Evolutionary conservation across 2,113 vertebrate species (phyloP).

Genomic region (Callospermophilus lateralis): DNA sequence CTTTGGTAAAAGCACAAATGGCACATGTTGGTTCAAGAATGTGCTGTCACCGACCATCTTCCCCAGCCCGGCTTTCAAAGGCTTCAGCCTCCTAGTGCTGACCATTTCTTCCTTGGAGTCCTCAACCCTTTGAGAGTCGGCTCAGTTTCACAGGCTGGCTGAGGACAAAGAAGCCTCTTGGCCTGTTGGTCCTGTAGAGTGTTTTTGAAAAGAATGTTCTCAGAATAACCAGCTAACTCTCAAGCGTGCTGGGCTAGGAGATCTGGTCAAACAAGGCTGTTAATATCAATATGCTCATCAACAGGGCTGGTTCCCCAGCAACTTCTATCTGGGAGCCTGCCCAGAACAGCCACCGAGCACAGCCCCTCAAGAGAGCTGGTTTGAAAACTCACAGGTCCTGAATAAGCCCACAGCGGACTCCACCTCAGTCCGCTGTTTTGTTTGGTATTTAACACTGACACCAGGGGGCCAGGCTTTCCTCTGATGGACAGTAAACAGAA

Average conservation of each 20-base stretch:
- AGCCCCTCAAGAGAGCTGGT: not conserved
- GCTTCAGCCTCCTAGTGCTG: not conserved
- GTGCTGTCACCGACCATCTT: not conserved
- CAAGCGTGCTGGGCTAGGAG: constrained; percentile 68
- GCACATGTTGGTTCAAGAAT: not conserved
- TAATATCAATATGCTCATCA: constrained; percentile 25
- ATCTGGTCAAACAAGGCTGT: constrained; percentile 57
- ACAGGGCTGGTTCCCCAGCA: not conserved
- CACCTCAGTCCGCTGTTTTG: not conserved
- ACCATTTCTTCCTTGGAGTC: not conserved
- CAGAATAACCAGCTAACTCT: constrained; percentile 75
- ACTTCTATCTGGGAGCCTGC: not conserved
- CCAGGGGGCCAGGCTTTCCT: not conserved
- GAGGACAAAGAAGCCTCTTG: constrained; percentile 73
- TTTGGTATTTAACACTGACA: not conserved
- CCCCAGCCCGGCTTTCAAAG: not conserved
- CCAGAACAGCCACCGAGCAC: not conserved
- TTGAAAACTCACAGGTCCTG: constrained; percentile 24
- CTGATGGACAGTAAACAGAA: not conserved
- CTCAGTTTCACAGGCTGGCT: constrained; percentile 61
- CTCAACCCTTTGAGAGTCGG: constrained; percentile 33
- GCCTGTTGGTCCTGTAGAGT: constrained; percentile 74
- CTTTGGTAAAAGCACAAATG: constrained; percentile 13
- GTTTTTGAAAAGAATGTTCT: constrained; percentile 81
- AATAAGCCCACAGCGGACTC: not conserved